A percentile compares a stretch with the other conserved stretches of the same genome.
These are phyloP conservation scores for Platynereis dumerilii DNA, from an alignment of 2,888 invertebrate species.

Conservation along the genomic window DNA sequence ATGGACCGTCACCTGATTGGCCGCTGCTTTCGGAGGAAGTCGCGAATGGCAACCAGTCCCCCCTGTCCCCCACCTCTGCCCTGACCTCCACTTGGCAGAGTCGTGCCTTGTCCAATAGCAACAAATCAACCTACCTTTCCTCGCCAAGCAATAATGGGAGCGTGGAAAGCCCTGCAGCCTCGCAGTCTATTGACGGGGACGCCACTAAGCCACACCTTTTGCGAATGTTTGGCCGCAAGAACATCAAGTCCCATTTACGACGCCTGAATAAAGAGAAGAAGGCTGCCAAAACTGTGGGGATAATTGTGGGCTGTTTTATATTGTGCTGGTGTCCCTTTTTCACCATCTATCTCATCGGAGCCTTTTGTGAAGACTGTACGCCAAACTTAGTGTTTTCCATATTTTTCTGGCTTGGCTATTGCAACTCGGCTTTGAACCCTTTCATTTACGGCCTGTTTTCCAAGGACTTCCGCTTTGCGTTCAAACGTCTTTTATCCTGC, in stretches of 20 bases:
- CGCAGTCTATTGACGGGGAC: too few species aligned
- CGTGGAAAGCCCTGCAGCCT: too few species aligned
- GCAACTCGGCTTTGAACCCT: slow-evolving; percentile 95
- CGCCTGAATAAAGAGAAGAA: slow-evolving; percentile 89
- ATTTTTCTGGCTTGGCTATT: slow-evolving; percentile 96
- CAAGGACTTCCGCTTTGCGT: slow-evolving; percentile 92
- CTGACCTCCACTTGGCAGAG: too few species aligned
- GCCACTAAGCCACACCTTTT: too few species aligned
- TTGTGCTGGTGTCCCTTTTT: slow-evolving; percentile 98
- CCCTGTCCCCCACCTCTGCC: too few species aligned
- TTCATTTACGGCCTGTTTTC: slow-evolving; percentile 94
- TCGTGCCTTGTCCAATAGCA: too few species aligned
- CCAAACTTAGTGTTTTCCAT: slow-evolving; percentile 85
- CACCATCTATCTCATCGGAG: slow-evolving; percentile 89
- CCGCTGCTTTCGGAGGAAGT: too few species aligned
- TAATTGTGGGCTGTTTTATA: slow-evolving; percentile 96
- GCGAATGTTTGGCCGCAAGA: slow-evolving; percentile 64
- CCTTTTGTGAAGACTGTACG: slow-evolving; percentile 80
- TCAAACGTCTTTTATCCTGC: slow-evolving; percentile 85
- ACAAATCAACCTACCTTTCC: too few species aligned
- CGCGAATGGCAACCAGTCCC: too few species aligned
- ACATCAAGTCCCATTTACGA: slow-evolving; percentile 86
- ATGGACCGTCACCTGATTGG: too few species aligned
- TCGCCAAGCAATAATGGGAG: too few species aligned
- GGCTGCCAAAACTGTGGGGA: slow-evolving; percentile 94